Conservation (phyloP, 2,113 vertebrate species). For the Haplotaxodon microlepis region DNA sequence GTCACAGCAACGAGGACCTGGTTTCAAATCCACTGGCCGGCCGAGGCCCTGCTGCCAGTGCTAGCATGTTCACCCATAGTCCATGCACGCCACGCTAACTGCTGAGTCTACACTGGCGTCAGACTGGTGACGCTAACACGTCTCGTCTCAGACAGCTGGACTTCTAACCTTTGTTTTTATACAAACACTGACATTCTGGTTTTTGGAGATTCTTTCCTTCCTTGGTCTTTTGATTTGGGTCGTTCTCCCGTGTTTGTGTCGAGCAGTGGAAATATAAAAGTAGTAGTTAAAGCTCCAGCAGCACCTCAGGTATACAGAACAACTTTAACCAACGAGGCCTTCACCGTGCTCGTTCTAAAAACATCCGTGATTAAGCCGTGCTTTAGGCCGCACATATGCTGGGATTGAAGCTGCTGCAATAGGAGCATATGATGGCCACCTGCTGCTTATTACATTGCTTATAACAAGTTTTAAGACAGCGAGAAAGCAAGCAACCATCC, state of each 20-base stretch:
- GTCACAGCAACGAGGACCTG: too few species aligned
- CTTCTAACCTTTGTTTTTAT: neutral
- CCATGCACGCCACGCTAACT: neutral
- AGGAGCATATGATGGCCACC: rapidly evolving
- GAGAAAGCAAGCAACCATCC: neutral
- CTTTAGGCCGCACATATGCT: rapidly evolving
- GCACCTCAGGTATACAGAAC: neutral
- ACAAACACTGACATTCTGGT: neutral
- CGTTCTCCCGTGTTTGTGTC: neutral
- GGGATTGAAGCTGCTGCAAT: neutral
- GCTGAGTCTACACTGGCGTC: neutral
- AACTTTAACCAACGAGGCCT: neutral
- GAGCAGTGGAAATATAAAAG: neutral
- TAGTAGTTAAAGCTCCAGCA: neutral
- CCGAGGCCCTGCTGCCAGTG: too few species aligned
- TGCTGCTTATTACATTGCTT: neutral
- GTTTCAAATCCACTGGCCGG: too few species aligned
- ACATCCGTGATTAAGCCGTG: neutral
- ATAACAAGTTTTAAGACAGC: neutral
- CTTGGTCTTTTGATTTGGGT: neutral
- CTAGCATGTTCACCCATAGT: neutral
- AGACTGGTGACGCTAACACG: neutral
- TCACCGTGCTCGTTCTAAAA: neutral
- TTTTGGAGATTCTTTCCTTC: neutral
- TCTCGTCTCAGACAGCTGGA: neutral